Base-by-base conservation (phyloP, 2,888 invertebrate species). In the Elegia similella region DNA sequence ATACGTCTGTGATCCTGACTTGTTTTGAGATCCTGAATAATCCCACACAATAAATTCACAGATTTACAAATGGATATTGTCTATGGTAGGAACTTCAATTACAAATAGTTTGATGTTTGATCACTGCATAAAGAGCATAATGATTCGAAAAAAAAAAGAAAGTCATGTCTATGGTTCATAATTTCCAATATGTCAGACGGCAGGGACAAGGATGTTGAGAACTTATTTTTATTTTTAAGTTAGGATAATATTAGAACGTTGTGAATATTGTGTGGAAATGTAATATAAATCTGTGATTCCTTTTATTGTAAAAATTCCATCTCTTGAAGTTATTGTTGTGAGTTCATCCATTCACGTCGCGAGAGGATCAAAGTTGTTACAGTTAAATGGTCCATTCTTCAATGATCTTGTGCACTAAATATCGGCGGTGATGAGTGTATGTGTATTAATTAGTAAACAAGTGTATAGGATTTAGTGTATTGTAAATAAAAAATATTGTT, bases 401-500 rank as follows among this genome's bases (percentile, higher is more conserved):
- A 68, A 64, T 73, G 60, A 59, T 67, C 62, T 68, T 72, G 76
- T 72, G 69, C 69, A 67, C 64, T 70, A 74, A 75, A 71, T 70
- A 63, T 67, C 74, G 66, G 67, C 69, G 71, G 69, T 73, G 65
- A 62, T 65, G 64, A 65, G 62, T 71, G 68, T 73, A 69, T n/a
- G 10, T 76, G 65, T 62, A 62, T 65, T 63, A 70, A 65, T 73
- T 59, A 61, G 69, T 75, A 75, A 70, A 68, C 68, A 74, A 76
- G 73, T 68, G 69, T 68, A 68, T 57, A 68, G 67, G 79, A 76
- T 80, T 80, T 75, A 81, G 76, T 86, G 84, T 88, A 88, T 88
- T 90, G 88, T 89, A 89, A 90, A 90, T 90, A 91, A 86, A 88
- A 90, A 86, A 88, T 84, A 88, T 86, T 84, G 79, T 80, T 84